These are phyloP conservation scores for Benthosema pterotum DNA, from an alignment of 2,797 vertebrate species.

Conservation along the genomic window DNA sequence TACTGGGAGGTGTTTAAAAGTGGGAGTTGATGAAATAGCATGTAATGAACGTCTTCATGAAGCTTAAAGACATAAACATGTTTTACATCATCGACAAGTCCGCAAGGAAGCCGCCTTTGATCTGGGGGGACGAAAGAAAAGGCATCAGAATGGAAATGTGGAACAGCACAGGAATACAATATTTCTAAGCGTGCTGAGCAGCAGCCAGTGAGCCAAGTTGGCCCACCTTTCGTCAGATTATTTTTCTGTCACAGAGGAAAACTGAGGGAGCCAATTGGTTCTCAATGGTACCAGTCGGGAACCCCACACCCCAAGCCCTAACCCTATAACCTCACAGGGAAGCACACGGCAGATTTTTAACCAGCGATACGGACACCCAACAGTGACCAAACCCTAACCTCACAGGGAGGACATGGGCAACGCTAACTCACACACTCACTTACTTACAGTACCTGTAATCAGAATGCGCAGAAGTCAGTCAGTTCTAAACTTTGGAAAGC, in stretches of 20 bases:
- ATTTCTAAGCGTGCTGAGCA: constrained; percentile 53
- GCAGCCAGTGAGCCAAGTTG: constrained; percentile 43
- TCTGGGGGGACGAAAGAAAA: constrained; percentile 45
- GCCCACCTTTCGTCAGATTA: constrained; percentile 60
- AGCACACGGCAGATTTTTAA: no score
- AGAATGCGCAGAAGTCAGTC: no score
- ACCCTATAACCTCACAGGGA: no score
- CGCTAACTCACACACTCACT: no score
- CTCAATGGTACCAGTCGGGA: no score
- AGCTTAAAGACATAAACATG: constrained; percentile 62
- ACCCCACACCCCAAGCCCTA: no score
- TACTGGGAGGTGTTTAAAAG: constrained; percentile 41
- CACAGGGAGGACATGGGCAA: no score
- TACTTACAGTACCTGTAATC: no score
- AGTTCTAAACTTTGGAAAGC: no score
- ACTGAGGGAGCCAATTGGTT: no score
- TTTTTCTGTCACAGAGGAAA: constrained; percentile 1
- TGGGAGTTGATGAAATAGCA: constrained; percentile 76
- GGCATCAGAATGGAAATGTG: constrained; percentile 29
- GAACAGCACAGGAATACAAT: constrained; percentile 19
- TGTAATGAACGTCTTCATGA: constrained; percentile 78
- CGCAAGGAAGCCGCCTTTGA: constrained; percentile 49
- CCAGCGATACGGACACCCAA: no score
- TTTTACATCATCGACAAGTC: constrained; percentile 46
- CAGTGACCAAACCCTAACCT: no score